Conservation (phyloP, 2,888 invertebrate species). For the Oscheius sp. region DNA sequence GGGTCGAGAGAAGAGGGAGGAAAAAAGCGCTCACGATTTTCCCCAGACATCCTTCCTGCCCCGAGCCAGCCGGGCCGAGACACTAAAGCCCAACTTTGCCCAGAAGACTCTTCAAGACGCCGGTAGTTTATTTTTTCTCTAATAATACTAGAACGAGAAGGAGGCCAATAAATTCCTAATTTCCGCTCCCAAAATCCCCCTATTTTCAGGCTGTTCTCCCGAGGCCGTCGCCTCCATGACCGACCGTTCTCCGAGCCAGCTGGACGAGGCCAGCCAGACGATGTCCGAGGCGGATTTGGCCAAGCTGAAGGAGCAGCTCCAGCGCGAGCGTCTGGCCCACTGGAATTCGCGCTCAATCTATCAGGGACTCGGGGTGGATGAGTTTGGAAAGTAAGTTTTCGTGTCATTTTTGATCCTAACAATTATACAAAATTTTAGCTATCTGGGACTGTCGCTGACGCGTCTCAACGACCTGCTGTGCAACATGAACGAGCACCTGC, state of each 20-base stretch:
- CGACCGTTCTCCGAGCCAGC: neutral
- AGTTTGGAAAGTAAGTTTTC: slow-evolving; percentile 20
- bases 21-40: neutral
- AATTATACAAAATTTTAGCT: neutral
- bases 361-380: slow-evolving; percentile 23
- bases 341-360: slow-evolving; percentile 23
- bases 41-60: neutral
- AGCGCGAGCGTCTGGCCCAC: neutral
- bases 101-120: neutral
- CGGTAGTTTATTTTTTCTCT: neutral
- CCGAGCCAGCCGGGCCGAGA: neutral
- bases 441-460: slow-evolving; percentile 5
- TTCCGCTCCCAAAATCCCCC: no score
- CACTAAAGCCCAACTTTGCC: neutral
- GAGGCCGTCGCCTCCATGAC: neutral
- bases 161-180: neutral
- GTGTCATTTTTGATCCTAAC: neutral
- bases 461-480: slow-evolving; percentile 29
- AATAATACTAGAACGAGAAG: neutral
- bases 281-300: neutral
- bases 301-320: slow-evolving; percentile 14
- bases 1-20: neutral
- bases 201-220: neutral
- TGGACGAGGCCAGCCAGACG: neutral
- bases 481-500: slow-evolving; percentile 15